Evolutionary conservation across 1,140 invertebrate species (phyloP), one percentile per base, ranked within the genome.

Genomic region (Papilio aristodemus): DNA sequence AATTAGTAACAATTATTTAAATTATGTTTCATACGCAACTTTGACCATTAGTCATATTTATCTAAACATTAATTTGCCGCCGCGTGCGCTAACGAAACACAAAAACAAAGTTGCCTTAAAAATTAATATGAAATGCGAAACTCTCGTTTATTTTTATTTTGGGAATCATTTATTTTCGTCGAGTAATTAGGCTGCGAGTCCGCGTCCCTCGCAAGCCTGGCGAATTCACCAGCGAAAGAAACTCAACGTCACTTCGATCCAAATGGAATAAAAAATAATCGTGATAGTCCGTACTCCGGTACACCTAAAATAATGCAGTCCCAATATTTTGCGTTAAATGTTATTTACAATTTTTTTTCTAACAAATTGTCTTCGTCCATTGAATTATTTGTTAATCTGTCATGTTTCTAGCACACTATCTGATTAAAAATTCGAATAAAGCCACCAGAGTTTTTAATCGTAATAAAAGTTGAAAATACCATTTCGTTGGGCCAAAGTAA

Each of bases 151-250:
- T 82, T 87, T 85, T 81, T 84, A 88, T 87, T 88, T 87, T 83
- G 72, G 77, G 81, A 81, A 88, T 89, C 84, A 90, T 89, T 90
- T 89, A 86, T 89, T 89, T 87, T 86, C 84, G 84, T 87, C 81
- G 82, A 88, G 84, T 84, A 90, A 90, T 88, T 87, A 87, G 83
- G 81, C 76, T 72, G 76, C 68, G 74, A 71, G 71, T 71, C 72
- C 72, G 70, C 78, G 79, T 81, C 72, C 78, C 59, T 76, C 71
- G 81, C 76, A 78, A 77, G 78, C 77, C 70, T 71, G 73, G 63
- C 71, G 70, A 71, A 74, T 72, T 78, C 70, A 70, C 72, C 71
- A 67, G 70, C 59, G 79, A 79, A 86, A 84, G 85, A 86, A 87
- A 86, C 76, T 83, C 78, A 79, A 74, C 81, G 78, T 87, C 81